Evolutionary conservation across 1,140 invertebrate species (phyloP).

Genomic region (Cheumatopsyche charites): DNA sequence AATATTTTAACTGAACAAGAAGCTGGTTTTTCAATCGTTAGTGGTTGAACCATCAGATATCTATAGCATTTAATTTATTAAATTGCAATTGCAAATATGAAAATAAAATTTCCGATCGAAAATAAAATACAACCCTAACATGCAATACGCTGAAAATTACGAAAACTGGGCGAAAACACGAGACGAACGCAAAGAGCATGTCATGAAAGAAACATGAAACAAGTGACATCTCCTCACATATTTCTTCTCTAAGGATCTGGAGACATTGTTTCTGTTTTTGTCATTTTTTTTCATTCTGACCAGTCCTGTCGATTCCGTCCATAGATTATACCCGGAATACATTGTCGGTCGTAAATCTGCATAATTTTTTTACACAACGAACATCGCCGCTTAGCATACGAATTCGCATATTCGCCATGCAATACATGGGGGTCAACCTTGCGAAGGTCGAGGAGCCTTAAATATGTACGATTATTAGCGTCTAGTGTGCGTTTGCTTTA

Average conservation of each 20-base stretch:
- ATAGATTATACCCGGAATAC: constrained; percentile 6
- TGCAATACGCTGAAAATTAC: background rate
- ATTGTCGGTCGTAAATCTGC: constrained; percentile 19
- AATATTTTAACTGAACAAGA: too few relatives aligned
- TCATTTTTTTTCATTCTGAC: background rate
- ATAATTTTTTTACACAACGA: constrained; percentile 9
- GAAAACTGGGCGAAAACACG: background rate
- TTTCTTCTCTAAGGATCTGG: too few relatives aligned
- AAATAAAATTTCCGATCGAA: too few relatives aligned
- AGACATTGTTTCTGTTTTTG: background rate
- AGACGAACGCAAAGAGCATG: background rate
- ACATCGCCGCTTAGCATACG: background rate
- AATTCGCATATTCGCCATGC: background rate
- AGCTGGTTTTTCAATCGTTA: too few relatives aligned
- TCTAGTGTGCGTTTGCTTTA: too few relatives aligned
- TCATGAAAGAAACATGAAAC: background rate
- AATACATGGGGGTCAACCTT: background rate
- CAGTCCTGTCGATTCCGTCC: constrained; percentile 4
- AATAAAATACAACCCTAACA: too few relatives aligned
- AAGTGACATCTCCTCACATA: too few relatives aligned
- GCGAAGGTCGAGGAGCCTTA: background rate
- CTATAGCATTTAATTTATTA: too few relatives aligned
- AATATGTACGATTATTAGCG: background rate
- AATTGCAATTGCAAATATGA: too few relatives aligned
- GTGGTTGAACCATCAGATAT: too few relatives aligned